phyloP scores from a whole-genome alignment of 2,113 vertebrate species.

The Tachysurus vachellii region DNA sequence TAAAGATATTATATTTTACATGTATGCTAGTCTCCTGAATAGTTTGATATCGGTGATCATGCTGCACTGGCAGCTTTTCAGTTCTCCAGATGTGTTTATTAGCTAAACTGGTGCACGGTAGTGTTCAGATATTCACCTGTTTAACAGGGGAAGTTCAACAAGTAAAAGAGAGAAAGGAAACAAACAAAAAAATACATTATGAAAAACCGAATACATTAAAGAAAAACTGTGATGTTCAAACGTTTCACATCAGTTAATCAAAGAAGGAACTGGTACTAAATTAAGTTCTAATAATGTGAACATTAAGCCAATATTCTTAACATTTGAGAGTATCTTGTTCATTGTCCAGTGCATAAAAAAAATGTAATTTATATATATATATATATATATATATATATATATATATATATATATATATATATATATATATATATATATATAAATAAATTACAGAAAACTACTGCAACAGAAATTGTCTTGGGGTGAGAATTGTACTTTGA shows the following conservation, averaged over 20 bases:
- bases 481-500: slow-evolving; percentile 9
- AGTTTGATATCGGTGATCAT: slow-evolving; percentile 19
- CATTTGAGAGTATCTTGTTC: slow-evolving; percentile 68
- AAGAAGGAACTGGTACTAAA: slow-evolving; percentile 17
- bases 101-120: slow-evolving; percentile 64
- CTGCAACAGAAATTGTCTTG: slow-evolving; percentile 19
- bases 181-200: too few species aligned
- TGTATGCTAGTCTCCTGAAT: slow-evolving; percentile 15
- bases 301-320: slow-evolving; percentile 33
- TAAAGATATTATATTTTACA: slow-evolving; percentile 17
- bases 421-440: too few species aligned
- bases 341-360: slow-evolving; percentile 26
- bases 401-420: too few species aligned
- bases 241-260: slow-evolving; percentile 20
- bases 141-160: neutral
- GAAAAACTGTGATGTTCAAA: slow-evolving; percentile 49
- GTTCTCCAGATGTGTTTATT: slow-evolving; percentile 2
- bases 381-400: too few species aligned
- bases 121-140: slow-evolving; percentile 60
- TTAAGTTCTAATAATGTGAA: slow-evolving; percentile 14
- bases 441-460: slow-evolving; percentile 5
- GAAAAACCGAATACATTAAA: neutral
- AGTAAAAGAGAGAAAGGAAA: neutral
- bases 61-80: slow-evolving; percentile 32
- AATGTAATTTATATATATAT: too few species aligned